A percentile compares a stretch with the other conserved stretches of the same genome.
phyloP scores from a whole-genome alignment of 1,140 invertebrate species.

The Zaprionus davidi region DNA sequence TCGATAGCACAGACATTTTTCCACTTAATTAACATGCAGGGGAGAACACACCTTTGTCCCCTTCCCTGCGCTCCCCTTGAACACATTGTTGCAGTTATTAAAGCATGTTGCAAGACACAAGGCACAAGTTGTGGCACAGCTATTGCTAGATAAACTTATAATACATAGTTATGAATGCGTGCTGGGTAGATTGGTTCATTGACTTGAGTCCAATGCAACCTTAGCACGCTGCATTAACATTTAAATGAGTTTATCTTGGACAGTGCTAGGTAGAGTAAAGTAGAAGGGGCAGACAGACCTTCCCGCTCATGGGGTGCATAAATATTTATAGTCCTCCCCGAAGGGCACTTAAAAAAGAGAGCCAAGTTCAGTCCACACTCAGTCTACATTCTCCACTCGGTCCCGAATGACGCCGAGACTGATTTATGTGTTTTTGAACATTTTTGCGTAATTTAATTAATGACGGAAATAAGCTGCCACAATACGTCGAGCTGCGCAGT shows the following conservation, averaged over 20 bases:
- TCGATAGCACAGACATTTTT: constrained; percentile 50
- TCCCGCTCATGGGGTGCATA: constrained; percentile 32
- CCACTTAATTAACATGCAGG: constrained; percentile 75
- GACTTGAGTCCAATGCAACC: constrained; percentile 37
- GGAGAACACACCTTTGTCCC: constrained; percentile 40
- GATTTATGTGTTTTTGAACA: constrained; percentile 82
- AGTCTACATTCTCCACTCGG: neutral
- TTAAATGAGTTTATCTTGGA: constrained; percentile 78
- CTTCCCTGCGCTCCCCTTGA: constrained; percentile 53
- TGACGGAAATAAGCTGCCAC: constrained; percentile 64
- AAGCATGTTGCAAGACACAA: constrained; percentile 43
- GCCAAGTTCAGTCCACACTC: constrained; percentile 14
- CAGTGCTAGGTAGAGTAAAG: neutral
- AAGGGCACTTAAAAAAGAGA: constrained; percentile 69
- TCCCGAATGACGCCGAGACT: constrained; percentile 66
- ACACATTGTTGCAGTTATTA: constrained; percentile 77
- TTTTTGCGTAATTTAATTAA: constrained; percentile 82
- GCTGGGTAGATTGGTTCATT: constrained; percentile 43
- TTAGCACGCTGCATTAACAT: constrained; percentile 77
- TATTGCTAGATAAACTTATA: constrained; percentile 1
- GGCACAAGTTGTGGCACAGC: constrained; percentile 16
- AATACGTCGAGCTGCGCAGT: constrained; percentile 38
- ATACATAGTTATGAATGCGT: constrained; percentile 41
- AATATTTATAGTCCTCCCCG: constrained; percentile 74
- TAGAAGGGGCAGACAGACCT: neutral